phyloP scores from a whole-genome alignment of 2,888 invertebrate genomes.

The Calameuta pallipes region DNA sequence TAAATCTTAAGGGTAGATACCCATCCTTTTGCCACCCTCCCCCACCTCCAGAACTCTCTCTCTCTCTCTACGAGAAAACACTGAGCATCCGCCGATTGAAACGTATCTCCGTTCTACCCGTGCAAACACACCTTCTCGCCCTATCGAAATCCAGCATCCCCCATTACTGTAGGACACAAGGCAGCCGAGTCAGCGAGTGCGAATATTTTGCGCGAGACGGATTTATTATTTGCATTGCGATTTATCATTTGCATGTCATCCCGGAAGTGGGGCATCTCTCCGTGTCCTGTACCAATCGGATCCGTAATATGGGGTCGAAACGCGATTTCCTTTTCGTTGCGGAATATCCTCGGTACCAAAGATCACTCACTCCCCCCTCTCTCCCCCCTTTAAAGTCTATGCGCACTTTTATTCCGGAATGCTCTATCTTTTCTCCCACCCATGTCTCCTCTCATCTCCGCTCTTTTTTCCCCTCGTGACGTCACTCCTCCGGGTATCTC shows the following conservation, averaged over 20 bases:
- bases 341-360: background rate
- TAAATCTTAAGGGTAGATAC: background rate
- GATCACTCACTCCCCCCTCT: too few species aligned
- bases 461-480: background rate
- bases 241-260: constrained; percentile 46
- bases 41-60: background rate
- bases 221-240: constrained; percentile 51
- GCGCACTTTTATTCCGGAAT: background rate
- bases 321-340: background rate
- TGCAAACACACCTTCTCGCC: background rate
- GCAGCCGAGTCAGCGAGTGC: background rate
- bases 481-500: background rate
- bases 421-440: background rate
- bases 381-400: background rate
- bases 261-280: background rate
- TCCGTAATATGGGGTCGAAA: constrained; percentile 9
- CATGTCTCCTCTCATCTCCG: background rate
- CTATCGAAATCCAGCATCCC: background rate
- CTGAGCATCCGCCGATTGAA: background rate
- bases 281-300: constrained; percentile 33
- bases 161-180: background rate
- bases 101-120: background rate
- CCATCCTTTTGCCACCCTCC: background rate
- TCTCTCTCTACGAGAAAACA: background rate
- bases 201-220: background rate